phyloP scores from a whole-genome alignment of 2,113 vertebrate species.

The Origma solitaria region DNA sequence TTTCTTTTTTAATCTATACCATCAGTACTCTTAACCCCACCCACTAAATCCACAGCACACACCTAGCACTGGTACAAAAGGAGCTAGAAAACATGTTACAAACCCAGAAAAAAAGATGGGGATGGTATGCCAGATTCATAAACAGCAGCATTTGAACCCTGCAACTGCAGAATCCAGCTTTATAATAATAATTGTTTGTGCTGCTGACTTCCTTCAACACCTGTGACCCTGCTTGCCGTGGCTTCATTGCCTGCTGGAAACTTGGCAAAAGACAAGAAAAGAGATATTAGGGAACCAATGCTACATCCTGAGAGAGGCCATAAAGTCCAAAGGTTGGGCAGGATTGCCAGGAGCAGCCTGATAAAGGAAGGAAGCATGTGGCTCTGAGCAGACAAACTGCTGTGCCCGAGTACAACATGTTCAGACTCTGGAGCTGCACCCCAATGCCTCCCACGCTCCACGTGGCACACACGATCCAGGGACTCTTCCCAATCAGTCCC shows the following conservation, averaged over 20 bases:
- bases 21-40: background rate
- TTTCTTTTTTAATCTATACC: background rate
- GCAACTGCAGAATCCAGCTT: background rate
- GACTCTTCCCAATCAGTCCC: background rate
- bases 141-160: background rate
- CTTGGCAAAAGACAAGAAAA: constrained; percentile 49
- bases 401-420: background rate
- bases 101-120: background rate
- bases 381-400: constrained; percentile 14
- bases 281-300: constrained; percentile 45
- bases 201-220: constrained; percentile 36
- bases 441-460: background rate
- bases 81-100: background rate
- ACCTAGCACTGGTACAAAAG: background rate
- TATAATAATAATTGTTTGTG: constrained; percentile 10
- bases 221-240: constrained; percentile 18
- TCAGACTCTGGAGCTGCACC: background rate
- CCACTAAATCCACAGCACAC: constrained; percentile 11
- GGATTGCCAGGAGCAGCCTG: constrained; percentile 52
- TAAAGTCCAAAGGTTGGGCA: constrained; percentile 56
- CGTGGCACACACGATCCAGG: background rate
- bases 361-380: constrained; percentile 38
- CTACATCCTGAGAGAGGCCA: constrained; percentile 51
- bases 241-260: constrained; percentile 43
- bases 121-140: background rate